A percentile compares a stretch with the other conserved stretches of the same genome.
Conservation (phyloP, 2,888 invertebrate species). For the Acanthosepion lycidas region DNA sequence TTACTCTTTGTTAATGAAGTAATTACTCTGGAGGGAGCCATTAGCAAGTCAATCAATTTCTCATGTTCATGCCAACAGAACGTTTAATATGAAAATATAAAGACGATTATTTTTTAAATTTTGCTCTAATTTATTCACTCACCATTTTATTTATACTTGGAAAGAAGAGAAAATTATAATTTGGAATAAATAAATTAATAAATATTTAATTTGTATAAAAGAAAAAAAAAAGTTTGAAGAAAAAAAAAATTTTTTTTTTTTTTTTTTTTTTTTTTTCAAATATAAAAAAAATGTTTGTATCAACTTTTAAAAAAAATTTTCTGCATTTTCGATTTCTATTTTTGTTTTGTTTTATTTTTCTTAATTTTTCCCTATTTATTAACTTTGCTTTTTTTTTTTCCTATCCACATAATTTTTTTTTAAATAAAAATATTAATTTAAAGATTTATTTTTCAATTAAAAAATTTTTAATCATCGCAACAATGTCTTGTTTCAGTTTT, state of each 20-base stretch:
- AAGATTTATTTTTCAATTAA: constrained; percentile 33
- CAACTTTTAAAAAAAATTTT: not conserved
- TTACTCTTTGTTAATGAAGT: not conserved
- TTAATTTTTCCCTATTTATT: not conserved
- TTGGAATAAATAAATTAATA: constrained; percentile 23
- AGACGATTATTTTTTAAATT: constrained; percentile 6
- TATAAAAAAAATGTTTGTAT: constrained; percentile 18
- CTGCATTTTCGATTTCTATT: constrained; percentile 6
- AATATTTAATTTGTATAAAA: constrained; percentile 33
- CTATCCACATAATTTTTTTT: constrained; percentile 2
- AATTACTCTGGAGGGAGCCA: not conserved
- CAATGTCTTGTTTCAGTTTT: constrained; percentile 24
- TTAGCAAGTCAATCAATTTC: not conserved
- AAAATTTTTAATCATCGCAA: not conserved
- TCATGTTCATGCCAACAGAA: constrained; percentile 3
- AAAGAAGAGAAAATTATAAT: not conserved
- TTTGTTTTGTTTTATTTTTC: not conserved
- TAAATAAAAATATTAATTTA: not conserved
- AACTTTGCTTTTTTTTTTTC: constrained; percentile 33
- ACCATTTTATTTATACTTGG: constrained; percentile 21
- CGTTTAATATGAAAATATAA: not conserved
- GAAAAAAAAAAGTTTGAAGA: not conserved
- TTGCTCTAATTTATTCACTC: constrained; percentile 33
- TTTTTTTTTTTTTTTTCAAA: not conserved
- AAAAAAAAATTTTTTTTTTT: not conserved